These are phyloP conservation scores for Etheostoma nigrum DNA, from an alignment of 2,797 vertebrate genomes.

Conservation along the genomic window DNA sequence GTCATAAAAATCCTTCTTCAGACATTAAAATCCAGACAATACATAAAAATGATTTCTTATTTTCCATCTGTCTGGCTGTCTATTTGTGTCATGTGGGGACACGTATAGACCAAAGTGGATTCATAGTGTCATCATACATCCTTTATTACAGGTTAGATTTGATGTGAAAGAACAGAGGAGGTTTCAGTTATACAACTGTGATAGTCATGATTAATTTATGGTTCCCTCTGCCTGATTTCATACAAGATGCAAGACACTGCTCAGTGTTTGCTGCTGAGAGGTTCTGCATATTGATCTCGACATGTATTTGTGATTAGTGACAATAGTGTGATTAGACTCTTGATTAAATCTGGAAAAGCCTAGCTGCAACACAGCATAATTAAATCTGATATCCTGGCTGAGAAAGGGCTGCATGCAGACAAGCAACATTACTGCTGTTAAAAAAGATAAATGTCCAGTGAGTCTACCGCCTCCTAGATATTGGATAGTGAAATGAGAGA, in stretches of 20 bases:
- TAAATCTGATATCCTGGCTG: slow-evolving; percentile 68
- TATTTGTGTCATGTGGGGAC: background rate
- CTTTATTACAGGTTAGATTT: slow-evolving; percentile 68
- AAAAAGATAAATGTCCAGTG: slow-evolving; percentile 50
- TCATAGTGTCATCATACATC: slow-evolving; percentile 61
- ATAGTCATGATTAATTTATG: slow-evolving; percentile 70
- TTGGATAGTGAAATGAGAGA: slow-evolving; percentile 51
- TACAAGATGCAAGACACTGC: slow-evolving; percentile 35
- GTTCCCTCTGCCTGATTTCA: slow-evolving; percentile 37
- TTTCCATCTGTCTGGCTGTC: background rate
- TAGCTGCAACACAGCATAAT: slow-evolving; percentile 53
- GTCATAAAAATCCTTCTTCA: slow-evolving; percentile 6
- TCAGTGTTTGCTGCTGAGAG: slow-evolving; percentile 40
- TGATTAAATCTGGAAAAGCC: slow-evolving; percentile 69
- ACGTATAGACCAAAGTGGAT: slow-evolving; percentile 50
- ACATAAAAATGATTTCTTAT: background rate
- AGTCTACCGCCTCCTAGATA: slow-evolving; percentile 20
- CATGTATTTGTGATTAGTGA: slow-evolving; percentile 65
- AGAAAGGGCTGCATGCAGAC: slow-evolving; percentile 42
- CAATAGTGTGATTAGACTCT: slow-evolving; percentile 59
- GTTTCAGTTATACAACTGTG: slow-evolving; percentile 32
- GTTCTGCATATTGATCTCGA: slow-evolving; percentile 63
- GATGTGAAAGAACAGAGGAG: slow-evolving; percentile 55
- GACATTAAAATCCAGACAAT: slow-evolving; percentile 9
- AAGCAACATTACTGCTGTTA: slow-evolving; percentile 39